Evolutionary conservation across 2,113 vertebrate genomes (phyloP).

Genomic region (Megaceryle maxima): DNA sequence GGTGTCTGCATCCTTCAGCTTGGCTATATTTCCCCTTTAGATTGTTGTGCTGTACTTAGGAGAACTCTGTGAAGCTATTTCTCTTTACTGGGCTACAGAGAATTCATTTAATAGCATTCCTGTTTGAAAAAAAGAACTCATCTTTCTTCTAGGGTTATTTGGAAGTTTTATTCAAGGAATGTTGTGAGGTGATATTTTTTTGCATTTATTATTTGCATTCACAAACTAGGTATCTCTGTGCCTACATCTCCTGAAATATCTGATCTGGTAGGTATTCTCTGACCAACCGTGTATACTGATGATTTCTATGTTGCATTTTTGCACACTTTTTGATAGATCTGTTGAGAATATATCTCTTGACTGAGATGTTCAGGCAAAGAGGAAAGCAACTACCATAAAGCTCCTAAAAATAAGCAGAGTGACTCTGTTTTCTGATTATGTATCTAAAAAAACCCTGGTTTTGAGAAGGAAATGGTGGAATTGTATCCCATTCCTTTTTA

Average conservation of each 20-base stretch:
- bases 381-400: neutral
- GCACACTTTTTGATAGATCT: neutral
- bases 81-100: neutral
- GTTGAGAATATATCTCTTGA: neutral
- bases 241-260: neutral
- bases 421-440: neutral
- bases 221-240: neutral
- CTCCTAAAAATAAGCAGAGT: neutral
- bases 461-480: neutral
- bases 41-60: neutral
- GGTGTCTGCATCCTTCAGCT: neutral
- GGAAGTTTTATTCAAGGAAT: neutral
- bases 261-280: neutral
- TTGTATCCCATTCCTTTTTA: neutral
- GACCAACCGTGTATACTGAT: neutral
- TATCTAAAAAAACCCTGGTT: neutral
- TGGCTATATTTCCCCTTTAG: neutral
- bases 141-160: neutral
- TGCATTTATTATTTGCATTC: neutral
- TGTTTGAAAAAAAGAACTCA: neutral
- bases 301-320: neutral
- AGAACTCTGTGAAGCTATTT: neutral
- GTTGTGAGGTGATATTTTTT: neutral
- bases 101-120: neutral
- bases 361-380: neutral